phyloP scores from a whole-genome alignment of 2,888 invertebrate genomes.

The Ormyrus rosae region DNA sequence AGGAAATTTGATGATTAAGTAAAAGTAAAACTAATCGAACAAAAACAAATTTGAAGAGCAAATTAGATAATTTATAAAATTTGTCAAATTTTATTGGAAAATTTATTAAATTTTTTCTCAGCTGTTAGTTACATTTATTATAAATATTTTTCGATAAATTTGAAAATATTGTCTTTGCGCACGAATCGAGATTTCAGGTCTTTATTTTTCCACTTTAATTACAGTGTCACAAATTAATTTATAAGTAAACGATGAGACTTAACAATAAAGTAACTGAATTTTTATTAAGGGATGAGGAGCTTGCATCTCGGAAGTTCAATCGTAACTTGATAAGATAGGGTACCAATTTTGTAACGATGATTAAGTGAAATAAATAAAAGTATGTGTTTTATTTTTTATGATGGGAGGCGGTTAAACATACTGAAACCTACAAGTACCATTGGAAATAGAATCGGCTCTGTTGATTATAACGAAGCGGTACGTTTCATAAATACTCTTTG shows the following conservation, averaged over 20 bases:
- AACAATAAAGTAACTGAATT: constrained; percentile 26
- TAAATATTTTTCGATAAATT: constrained; percentile 24
- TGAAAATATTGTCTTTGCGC: constrained; percentile 11
- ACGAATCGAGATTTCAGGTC: constrained; percentile 35
- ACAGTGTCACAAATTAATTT: constrained; percentile 41
- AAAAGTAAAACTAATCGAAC: neutral
- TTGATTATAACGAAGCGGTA: constrained; percentile 42
- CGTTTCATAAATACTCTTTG: constrained; percentile 58
- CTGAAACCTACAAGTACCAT: constrained; percentile 34
- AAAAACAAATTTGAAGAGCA: constrained; percentile 17
- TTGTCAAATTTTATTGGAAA: constrained; percentile 1
- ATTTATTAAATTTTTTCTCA: constrained; percentile 24
- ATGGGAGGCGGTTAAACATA: constrained; percentile 3
- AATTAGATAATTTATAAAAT: constrained; percentile 14
- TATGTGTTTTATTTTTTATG: constrained; percentile 44
- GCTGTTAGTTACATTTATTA: neutral
- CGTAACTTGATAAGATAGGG: constrained; percentile 48
- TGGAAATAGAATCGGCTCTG: constrained; percentile 38
- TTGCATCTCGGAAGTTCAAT: constrained; percentile 47
- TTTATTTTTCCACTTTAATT: constrained; percentile 29
- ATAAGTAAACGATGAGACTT: constrained; percentile 12
- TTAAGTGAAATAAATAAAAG: constrained; percentile 37
- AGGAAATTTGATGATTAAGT: constrained; percentile 10
- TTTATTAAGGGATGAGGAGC: constrained; percentile 36
- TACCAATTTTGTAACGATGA: constrained; percentile 51